Conservation (phyloP, 2,888 invertebrate species). For the Cephonodes hylas region DNA sequence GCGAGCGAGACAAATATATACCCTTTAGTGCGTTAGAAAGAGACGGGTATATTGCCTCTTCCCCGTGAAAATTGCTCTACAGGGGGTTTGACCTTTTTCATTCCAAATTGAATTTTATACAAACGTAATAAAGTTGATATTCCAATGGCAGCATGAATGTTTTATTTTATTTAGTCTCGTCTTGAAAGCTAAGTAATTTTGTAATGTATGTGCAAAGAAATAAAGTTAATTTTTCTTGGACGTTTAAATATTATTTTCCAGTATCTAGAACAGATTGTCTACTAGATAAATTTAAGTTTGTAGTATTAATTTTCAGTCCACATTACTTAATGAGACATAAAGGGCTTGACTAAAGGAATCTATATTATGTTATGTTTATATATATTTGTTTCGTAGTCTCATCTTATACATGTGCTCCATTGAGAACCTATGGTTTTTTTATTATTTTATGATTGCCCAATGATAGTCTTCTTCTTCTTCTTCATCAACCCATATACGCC, state of each 20-base stretch:
- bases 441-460: no score
- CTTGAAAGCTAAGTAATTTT: not conserved
- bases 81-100: not conserved
- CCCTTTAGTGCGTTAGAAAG: not conserved
- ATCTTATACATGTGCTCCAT: no score
- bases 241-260: not conserved
- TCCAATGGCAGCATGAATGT: not conserved
- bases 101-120: not conserved
- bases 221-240: not conserved
- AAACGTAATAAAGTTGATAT: not conserved
- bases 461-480: no score
- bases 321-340: not conserved
- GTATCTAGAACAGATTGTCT: not conserved
- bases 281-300: not conserved
- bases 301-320: not conserved
- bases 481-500: no score
- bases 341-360: not conserved
- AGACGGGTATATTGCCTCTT: constrained; percentile 1
- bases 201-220: not conserved
- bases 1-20: constrained; percentile 22
- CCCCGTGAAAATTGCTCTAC: not conserved
- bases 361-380: not conserved
- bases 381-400: not conserved
- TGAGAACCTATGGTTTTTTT: no score
- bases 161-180: not conserved